phyloP scores from a whole-genome alignment of 2,113 vertebrate genomes.

The Lamprologus speciosus region DNA sequence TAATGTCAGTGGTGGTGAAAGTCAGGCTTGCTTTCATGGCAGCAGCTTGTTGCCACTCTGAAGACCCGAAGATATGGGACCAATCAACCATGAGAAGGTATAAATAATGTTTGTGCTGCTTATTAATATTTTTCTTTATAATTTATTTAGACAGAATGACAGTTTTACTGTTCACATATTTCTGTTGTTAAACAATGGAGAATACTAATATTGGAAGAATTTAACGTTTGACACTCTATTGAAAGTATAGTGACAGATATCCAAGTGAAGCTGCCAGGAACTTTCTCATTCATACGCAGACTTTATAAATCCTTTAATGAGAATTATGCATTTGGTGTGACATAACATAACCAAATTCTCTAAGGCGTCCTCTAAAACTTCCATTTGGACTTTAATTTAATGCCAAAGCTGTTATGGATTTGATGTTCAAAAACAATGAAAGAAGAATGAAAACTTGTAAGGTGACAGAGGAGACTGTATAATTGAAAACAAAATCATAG shows the following conservation, averaged over 20 bases:
- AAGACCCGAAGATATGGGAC: background rate
- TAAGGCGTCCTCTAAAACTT: constrained; percentile 12
- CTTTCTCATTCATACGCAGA: background rate
- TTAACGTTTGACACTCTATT: background rate
- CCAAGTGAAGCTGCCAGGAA: background rate
- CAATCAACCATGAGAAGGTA: background rate
- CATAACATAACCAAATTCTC: constrained; percentile 10
- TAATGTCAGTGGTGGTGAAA: background rate
- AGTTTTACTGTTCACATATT: background rate
- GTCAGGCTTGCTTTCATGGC: background rate
- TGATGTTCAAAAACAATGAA: constrained; percentile 17
- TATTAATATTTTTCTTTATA: background rate
- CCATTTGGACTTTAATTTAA: constrained; percentile 38
- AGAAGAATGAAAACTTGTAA: constrained; percentile 7
- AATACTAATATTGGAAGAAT: background rate
- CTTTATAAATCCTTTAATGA: constrained; percentile 12
- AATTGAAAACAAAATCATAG: constrained; percentile 50
- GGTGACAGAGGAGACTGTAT: constrained; percentile 18
- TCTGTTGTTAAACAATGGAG: background rate
- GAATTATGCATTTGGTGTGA: constrained; percentile 1
- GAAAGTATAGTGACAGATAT: background rate
- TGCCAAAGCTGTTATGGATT: constrained; percentile 6
- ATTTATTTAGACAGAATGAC: background rate
- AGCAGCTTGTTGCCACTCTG: background rate
- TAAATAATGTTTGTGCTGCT: background rate